Evolutionary conservation across 2,113 vertebrate species (phyloP).

Genomic region (Tragelaphus imberbis): DNA sequence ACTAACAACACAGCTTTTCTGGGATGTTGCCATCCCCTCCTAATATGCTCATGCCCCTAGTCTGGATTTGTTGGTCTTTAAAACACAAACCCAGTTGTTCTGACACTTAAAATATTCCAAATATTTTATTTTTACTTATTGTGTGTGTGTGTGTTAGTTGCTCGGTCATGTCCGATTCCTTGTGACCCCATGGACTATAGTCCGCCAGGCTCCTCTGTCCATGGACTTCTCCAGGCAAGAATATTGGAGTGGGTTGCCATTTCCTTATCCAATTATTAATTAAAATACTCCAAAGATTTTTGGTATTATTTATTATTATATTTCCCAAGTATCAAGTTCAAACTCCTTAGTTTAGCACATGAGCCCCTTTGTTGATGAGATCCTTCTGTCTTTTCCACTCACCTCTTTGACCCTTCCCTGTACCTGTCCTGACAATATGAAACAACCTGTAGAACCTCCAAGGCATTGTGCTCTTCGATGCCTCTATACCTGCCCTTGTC

Average conservation of each 20-base stretch:
- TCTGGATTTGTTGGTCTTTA: neutral
- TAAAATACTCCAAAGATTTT: neutral
- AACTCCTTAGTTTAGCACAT: neutral
- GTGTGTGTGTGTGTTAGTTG: accelerated
- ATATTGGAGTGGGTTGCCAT: neutral
- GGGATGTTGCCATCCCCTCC: neutral
- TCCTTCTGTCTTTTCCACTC: neutral
- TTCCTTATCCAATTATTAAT: neutral
- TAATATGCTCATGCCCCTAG: neutral
- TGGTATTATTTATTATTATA: constrained; percentile 8
- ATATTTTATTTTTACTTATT: neutral
- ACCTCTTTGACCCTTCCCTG: neutral
- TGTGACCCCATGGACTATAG: neutral
- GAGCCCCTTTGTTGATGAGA: neutral
- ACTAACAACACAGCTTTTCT: neutral
- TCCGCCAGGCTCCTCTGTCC: neutral
- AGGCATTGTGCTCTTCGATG: neutral
- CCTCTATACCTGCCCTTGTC: neutral
- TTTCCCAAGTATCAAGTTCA: neutral
- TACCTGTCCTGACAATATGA: neutral
- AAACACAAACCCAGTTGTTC: neutral
- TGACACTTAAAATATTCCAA: neutral
- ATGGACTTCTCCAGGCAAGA: neutral
- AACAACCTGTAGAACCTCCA: neutral
- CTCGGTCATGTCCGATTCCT: neutral